Base-by-base conservation (phyloP, 2,113 vertebrate species). In the Periophthalmus modestus region DNA sequence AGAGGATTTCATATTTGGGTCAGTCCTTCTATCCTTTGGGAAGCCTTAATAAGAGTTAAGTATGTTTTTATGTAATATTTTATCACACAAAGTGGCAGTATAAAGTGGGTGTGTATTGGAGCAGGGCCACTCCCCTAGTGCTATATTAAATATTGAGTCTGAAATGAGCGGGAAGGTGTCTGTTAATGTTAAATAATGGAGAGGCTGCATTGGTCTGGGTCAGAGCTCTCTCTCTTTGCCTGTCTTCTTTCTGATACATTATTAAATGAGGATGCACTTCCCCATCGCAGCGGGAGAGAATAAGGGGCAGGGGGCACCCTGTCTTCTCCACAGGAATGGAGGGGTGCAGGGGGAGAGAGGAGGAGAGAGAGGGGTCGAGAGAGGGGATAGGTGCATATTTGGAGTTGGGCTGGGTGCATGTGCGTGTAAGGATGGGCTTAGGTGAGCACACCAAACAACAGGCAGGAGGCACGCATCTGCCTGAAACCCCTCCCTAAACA, bases 111-210 rank as follows among this genome's bases (percentile, higher is more conserved):
- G 82, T 77, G 75, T 76, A 73, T 83, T 82, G 90, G 85, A 89
- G 76, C 80, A 68, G 43, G 54, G 78, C 75, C 69, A 85, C 84
- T 93, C 77, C 69, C 74, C 69, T 43, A 54, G 80, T 33, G 66
- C 74, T 85, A 66, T 89, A 97, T 98, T 96, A 98, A 98, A 97
- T 97, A 98, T 96, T 96, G 95, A 97, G 94, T 95, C 95, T 94
- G 93, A 96, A 95, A 96, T 94, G 94, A 95, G 95, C 94, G 92
- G 95, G 94, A 96, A 99, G 97, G 97, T 99, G 96, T 98, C 95
- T 95, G 95, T 95, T 96, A 96, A 97, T 96, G 95, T 95, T 98
- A 97, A 98, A 99, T 99, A 97, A 98, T 99, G 95, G 95, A 98
- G 95, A 93, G 93, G 92, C 93, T 92, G 93, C 92, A 93, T 94